Conservation (phyloP, 2,797 vertebrate species). For the Champsocephalus gunnari region DNA sequence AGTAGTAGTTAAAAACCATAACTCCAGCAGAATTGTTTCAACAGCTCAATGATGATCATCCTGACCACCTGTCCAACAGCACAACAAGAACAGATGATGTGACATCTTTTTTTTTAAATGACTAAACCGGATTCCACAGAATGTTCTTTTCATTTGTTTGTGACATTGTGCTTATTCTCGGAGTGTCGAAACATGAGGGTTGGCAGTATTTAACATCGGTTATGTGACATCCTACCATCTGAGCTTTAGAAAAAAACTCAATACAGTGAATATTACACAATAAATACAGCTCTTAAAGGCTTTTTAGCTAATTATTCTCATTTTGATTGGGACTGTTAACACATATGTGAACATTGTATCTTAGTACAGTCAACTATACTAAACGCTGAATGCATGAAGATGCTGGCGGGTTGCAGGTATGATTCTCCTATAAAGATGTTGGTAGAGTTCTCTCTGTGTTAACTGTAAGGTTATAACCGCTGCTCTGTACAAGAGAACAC, state of each 20-base stretch:
- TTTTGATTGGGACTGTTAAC: background rate
- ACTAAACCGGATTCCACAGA: background rate
- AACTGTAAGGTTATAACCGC: background rate
- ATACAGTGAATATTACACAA: background rate
- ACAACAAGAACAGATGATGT: slow-evolving; percentile 6
- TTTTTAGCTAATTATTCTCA: background rate
- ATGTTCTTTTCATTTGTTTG: background rate
- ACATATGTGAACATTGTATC: background rate
- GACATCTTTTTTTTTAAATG: background rate
- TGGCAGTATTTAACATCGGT: slow-evolving; percentile 4
- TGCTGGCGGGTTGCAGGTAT: background rate
- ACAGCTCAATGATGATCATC: background rate
- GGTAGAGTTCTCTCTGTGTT: too few species aligned
- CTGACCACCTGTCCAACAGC: slow-evolving; percentile 11
- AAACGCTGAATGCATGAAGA: background rate
- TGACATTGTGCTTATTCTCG: slow-evolving; percentile 4
- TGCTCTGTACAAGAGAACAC: background rate
- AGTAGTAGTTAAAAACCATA: background rate
- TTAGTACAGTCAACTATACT: background rate
- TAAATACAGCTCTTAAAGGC: background rate
- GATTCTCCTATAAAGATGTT: background rate
- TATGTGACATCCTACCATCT: background rate
- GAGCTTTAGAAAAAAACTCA: slow-evolving; percentile 2
- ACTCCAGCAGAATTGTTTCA: background rate
- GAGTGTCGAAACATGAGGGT: background rate